Conservation (phyloP, 2,113 vertebrate species). For the Chaetodon trifascialis region DNA sequence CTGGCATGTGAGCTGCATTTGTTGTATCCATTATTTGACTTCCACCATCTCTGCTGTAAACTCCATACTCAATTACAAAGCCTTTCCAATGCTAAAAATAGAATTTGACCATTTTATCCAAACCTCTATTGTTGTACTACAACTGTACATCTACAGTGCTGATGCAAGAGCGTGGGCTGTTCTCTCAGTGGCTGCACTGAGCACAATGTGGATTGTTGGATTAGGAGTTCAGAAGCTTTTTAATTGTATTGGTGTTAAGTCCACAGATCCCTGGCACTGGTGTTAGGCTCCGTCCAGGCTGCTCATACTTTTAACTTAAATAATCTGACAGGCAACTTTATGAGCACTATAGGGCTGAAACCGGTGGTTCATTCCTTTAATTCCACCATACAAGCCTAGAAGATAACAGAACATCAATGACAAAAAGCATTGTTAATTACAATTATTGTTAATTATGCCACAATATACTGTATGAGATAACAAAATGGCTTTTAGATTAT, state of each 20-base stretch:
- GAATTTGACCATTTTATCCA: no score
- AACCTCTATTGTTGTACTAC: neutral
- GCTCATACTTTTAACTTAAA: neutral
- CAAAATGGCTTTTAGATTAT: neutral
- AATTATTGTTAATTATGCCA: neutral
- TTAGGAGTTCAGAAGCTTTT: neutral
- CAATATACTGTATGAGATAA: neutral
- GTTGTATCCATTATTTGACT: slow-evolving; percentile 25
- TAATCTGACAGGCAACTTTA: neutral
- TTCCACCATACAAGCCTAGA: neutral
- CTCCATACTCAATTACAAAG: neutral
- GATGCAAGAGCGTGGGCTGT: neutral
- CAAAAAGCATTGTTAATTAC: neutral
- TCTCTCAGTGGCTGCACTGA: neutral
- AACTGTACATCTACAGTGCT: no score
- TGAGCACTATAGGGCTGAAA: neutral
- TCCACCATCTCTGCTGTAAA: slow-evolving; percentile 5
- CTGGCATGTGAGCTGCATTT: slow-evolving; percentile 39
- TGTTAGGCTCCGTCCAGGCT: neutral
- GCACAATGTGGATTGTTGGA: neutral
- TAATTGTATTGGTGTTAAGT: neutral
- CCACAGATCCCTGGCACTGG: neutral
- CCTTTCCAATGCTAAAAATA: no score
- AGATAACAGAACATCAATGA: neutral
- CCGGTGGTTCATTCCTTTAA: neutral